Evolutionary conservation across 2,797 vertebrate species (phyloP).

Genomic region (Paramormyrops hopkinsi): DNA sequence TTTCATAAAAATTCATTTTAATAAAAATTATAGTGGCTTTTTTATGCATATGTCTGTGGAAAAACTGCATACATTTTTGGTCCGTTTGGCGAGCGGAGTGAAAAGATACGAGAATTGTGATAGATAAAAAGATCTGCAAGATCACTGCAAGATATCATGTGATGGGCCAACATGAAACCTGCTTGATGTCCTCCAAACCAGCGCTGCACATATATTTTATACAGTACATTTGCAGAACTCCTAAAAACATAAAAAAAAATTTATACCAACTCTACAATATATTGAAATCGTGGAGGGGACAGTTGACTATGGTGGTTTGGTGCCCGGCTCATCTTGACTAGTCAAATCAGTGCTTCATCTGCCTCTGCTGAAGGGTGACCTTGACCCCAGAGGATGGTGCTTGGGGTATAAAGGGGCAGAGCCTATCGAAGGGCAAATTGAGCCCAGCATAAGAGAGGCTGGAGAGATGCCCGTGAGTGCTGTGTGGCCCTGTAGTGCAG

Average conservation of each 20-base stretch:
- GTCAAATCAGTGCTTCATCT: background rate
- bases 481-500: background rate
- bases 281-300: background rate
- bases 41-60: background rate
- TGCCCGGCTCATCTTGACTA: background rate
- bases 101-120: background rate
- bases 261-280: background rate
- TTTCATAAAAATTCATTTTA: background rate
- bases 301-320: background rate
- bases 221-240: background rate
- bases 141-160: background rate
- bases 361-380: background rate
- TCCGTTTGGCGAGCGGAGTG: background rate
- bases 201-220: background rate
- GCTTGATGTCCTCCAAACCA: background rate
- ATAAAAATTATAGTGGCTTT: background rate
- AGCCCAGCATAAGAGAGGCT: background rate
- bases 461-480: background rate
- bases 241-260: background rate
- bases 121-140: background rate
- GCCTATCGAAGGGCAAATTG: background rate
- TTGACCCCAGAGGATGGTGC: background rate
- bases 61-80: background rate
- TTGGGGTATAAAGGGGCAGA: background rate
- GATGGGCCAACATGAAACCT: background rate